phyloP scores from a whole-genome alignment of 1,140 invertebrate genomes.

The Laupala kohalensis region DNA sequence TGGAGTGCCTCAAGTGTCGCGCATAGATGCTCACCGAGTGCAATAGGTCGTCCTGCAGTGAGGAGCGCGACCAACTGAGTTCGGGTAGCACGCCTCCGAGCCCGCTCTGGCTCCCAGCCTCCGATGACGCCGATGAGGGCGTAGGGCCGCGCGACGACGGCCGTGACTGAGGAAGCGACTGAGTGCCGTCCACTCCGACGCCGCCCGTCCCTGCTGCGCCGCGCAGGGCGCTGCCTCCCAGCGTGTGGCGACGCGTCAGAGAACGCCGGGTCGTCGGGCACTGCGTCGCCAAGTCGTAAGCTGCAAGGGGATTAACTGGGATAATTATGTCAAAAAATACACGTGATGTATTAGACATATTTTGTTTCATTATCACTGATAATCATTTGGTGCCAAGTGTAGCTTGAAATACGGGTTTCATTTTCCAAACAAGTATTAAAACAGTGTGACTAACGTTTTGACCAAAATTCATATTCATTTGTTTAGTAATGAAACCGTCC shows the following conservation, averaged over 20 bases:
- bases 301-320: too few species aligned
- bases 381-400: too few species aligned
- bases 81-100: conserved; percentile 25
- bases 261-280: conserved; percentile 53
- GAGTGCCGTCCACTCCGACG: conserved; percentile 35
- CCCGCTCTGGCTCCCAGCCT: conserved; percentile 17
- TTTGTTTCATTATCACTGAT: too few species aligned
- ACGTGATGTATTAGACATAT: too few species aligned
- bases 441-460: too few species aligned
- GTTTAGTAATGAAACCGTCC: too few species aligned
- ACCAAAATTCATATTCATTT: too few species aligned
- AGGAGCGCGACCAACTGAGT: conserved; percentile 46
- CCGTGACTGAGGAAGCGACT: conserved; percentile 57
- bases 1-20: too few species aligned
- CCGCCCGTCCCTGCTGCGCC: conserved; percentile 28
- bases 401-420: too few species aligned
- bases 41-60: conserved; percentile 49
- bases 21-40: conserved; percentile 34
- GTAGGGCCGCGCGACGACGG: conserved; percentile 38
- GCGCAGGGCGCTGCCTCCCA: conserved; percentile 22
- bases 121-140: conserved; percentile 23
- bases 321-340: too few species aligned
- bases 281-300: conserved; percentile 68
- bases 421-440: too few species aligned
- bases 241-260: conserved; percentile 55